A percentile compares a stretch with the other conserved stretches of the same genome.
Evolutionary conservation across 64 coral and sea anemone species (phyloP).

Genomic region (Stylophora pistillata): DNA sequence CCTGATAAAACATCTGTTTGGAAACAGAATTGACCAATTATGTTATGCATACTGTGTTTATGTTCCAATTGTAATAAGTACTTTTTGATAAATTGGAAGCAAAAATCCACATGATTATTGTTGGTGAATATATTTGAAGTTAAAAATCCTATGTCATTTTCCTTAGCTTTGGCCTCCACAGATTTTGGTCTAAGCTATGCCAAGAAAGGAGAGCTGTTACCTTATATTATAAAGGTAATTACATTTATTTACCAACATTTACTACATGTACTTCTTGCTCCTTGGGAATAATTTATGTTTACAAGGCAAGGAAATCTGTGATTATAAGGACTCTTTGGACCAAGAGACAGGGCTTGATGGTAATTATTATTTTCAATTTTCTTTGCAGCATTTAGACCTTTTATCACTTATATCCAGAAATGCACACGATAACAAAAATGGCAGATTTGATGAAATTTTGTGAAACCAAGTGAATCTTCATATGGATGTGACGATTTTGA

Average conservation of each 20-base stretch:
- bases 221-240: constrained; percentile 91
- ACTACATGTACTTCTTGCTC: too few species aligned
- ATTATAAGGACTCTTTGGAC: too few species aligned
- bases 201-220: constrained; percentile 91
- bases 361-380: too few species aligned
- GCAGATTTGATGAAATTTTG: too few species aligned
- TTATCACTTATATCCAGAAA: too few species aligned
- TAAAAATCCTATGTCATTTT: neutral
- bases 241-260: neutral
- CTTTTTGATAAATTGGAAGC: neutral
- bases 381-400: too few species aligned
- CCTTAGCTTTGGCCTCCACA: constrained; percentile 58
- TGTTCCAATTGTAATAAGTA: neutral
- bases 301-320: too few species aligned
- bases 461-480: too few species aligned
- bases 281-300: too few species aligned
- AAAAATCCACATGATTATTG: neutral
- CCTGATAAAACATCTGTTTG: neutral
- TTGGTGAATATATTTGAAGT: neutral
- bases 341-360: too few species aligned
- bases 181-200: constrained; percentile 99
- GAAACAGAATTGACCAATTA: neutral
- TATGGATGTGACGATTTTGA: too few species aligned
- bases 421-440: too few species aligned
- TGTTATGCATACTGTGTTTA: neutral